These are phyloP conservation scores for Maniola jurtina DNA, from an alignment of 1,140 invertebrate species.

Conservation along the genomic window DNA sequence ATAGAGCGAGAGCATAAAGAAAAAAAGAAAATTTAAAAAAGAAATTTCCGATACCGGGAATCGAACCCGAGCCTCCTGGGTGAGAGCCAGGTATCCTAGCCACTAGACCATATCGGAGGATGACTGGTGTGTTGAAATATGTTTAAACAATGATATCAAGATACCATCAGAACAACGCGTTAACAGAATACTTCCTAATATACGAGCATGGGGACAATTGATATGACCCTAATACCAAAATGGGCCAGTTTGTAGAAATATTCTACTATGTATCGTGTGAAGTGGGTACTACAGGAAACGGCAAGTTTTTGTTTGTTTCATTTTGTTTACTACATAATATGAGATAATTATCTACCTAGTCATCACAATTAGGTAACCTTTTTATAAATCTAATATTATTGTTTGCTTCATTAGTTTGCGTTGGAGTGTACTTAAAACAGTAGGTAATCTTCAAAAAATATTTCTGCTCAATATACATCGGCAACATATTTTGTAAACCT, in stretches of 20 bases:
- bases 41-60: conserved; percentile 67
- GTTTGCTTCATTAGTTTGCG: too few relatives aligned
- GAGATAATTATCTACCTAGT: background rate
- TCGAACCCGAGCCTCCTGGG: conserved; percentile 59
- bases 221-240: conserved; percentile 28
- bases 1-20: too few relatives aligned
- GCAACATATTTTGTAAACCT: too few relatives aligned
- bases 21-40: too few relatives aligned
- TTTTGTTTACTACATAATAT: background rate
- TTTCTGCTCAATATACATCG: too few relatives aligned
- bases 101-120: conserved; percentile 66
- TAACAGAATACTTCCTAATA: conserved; percentile 25
- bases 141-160: background rate
- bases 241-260: conserved; percentile 18
- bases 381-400: too few relatives aligned
- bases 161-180: background rate
- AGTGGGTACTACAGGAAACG: conserved; percentile 16
- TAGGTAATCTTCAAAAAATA: too few relatives aligned
- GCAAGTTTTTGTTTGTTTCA: background rate
- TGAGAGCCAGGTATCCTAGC: conserved; percentile 60
- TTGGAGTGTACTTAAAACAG: too few relatives aligned
- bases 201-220: conserved; percentile 16
- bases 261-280: conserved; percentile 17
- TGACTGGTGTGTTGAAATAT: background rate
- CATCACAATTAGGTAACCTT: too few relatives aligned